Conservation (phyloP, 2,888 invertebrate genomes). For the Philhelius pedissequus region DNA sequence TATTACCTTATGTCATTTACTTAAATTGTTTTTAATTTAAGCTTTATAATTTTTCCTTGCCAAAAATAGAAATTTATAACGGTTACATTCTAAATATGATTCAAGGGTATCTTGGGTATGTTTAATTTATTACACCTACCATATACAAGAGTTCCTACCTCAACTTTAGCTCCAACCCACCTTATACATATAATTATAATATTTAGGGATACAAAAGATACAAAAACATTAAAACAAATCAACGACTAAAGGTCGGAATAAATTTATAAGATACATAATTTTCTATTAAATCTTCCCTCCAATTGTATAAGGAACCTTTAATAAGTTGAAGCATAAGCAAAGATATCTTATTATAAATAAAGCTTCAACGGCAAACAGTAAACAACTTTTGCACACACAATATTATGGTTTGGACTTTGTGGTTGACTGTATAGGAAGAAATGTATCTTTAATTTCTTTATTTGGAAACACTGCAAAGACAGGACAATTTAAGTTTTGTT, state of each 20-base stretch:
- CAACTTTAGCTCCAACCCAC: not conserved
- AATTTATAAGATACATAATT: not conserved
- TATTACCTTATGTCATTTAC: not conserved
- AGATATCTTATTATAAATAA: not conserved
- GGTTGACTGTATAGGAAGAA: not conserved
- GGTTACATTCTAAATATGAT: not conserved
- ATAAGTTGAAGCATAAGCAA: not conserved
- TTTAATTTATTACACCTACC: not conserved
- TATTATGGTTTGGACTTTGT: not conserved
- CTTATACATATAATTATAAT: not conserved
- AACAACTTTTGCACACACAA: not conserved
- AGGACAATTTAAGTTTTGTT: constrained; percentile 14
- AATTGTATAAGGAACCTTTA: not conserved
- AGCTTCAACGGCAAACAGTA: not conserved
- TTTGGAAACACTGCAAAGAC: not conserved
- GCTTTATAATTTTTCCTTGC: not conserved
- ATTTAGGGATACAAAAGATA: not conserved
- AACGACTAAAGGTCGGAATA: not conserved
- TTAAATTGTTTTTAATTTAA: not conserved
- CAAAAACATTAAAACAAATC: constrained; percentile 1
- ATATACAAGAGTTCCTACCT: not conserved
- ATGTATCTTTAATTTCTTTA: not conserved
- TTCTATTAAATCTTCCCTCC: not conserved
- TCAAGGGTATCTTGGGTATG: not conserved
- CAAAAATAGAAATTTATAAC: not conserved